These are phyloP conservation scores for Ochropleura leucogaster DNA, from an alignment of 2,888 invertebrate genomes.

Conservation along the genomic window DNA sequence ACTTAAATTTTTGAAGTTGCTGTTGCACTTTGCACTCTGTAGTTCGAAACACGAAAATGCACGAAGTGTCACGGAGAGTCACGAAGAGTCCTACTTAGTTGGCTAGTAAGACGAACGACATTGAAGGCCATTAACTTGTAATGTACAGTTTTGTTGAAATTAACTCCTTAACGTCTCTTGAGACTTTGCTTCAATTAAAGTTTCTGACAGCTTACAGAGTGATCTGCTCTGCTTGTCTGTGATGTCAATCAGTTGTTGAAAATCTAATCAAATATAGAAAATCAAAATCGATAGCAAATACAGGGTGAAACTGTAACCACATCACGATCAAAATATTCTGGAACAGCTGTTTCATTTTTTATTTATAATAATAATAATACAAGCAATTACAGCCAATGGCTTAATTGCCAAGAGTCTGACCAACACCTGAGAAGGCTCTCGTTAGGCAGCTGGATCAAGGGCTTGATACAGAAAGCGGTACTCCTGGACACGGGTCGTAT, in stretches of 20 bases:
- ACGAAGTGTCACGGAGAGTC: slow-evolving; percentile 20
- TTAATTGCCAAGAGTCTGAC: too few species aligned
- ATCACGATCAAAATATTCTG: too few species aligned
- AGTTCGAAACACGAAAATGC: slow-evolving; percentile 23
- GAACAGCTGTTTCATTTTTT: too few species aligned
- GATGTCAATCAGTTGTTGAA: slow-evolving; percentile 26
- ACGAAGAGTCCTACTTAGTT: slow-evolving; percentile 24
- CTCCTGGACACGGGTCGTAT: too few species aligned
- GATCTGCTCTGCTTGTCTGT: slow-evolving; percentile 18
- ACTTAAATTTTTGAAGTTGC: slow-evolving; percentile 16
- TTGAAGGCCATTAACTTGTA: slow-evolving; percentile 1
- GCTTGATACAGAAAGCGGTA: too few species aligned
- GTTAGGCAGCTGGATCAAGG: too few species aligned
- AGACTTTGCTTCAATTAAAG: slow-evolving; percentile 38
- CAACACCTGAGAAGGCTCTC: too few species aligned
- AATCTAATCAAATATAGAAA: slow-evolving; percentile 17
- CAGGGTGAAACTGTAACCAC: too few species aligned
- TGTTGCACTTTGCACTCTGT: slow-evolving; percentile 39
- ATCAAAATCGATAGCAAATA: neutral
- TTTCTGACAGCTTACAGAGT: slow-evolving; percentile 17
- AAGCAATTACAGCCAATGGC: too few species aligned
- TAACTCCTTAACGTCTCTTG: slow-evolving; percentile 25
- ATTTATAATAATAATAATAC: too few species aligned
- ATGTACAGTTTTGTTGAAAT: slow-evolving; percentile 25
- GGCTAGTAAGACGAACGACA: slow-evolving; percentile 14